These are phyloP conservation scores for Protodeltote pygarga DNA, from an alignment of 2,888 invertebrate species.

Conservation along the genomic window DNA sequence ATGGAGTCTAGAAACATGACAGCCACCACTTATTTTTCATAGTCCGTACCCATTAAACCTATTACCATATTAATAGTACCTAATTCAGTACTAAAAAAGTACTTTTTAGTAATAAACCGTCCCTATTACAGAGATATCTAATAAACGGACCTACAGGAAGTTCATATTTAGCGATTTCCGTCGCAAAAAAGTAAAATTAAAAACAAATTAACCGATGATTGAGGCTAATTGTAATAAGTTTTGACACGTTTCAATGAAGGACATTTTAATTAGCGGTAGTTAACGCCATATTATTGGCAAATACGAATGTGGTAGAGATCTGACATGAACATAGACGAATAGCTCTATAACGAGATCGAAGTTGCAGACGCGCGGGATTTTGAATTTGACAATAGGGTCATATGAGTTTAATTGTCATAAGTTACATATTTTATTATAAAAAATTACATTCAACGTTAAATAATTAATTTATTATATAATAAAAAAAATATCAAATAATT, in stretches of 20 bases:
- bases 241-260: slow-evolving; percentile 56
- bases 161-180: slow-evolving; percentile 64
- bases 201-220: slow-evolving; percentile 53
- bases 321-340: not conserved
- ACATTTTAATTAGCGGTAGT: slow-evolving; percentile 55
- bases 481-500: too few relatives aligned
- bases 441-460: too few relatives aligned
- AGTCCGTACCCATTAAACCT: too few relatives aligned
- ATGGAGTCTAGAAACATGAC: too few relatives aligned
- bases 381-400: too few relatives aligned
- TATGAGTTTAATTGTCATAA: too few relatives aligned
- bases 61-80: not conserved
- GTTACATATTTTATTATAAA: too few relatives aligned
- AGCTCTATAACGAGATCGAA: too few relatives aligned
- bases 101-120: slow-evolving; percentile 12
- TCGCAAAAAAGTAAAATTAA: slow-evolving; percentile 55
- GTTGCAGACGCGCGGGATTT: too few relatives aligned
- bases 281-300: slow-evolving; percentile 34
- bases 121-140: slow-evolving; percentile 37
- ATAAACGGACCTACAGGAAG: slow-evolving; percentile 57
- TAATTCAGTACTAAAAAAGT: slow-evolving; percentile 6
- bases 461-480: too few relatives aligned
- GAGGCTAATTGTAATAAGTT: slow-evolving; percentile 53
- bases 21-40: too few relatives aligned
- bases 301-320: slow-evolving; percentile 3